These are phyloP conservation scores for Pecten maximus DNA, from an alignment of 2,888 invertebrate species.

Conservation along the genomic window DNA sequence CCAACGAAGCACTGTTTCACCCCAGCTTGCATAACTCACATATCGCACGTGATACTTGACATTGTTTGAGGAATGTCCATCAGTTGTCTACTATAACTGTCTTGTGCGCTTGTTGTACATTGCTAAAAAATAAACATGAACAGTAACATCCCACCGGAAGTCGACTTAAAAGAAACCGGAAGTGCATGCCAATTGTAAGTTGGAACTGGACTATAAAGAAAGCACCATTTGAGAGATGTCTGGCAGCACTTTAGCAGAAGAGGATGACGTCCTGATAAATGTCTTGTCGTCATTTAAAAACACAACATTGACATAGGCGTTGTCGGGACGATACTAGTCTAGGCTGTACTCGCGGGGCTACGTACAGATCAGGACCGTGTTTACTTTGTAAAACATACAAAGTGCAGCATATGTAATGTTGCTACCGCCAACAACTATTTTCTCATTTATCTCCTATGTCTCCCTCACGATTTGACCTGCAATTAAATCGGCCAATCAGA, in stretches of 20 bases:
- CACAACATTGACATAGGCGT: slow-evolving; percentile 4
- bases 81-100: not conserved
- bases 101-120: not conserved
- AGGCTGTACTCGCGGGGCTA: not conserved
- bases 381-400: slow-evolving; percentile 1
- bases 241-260: not conserved
- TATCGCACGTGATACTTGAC: not conserved
- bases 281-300: not conserved
- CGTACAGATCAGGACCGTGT: not conserved
- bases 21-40: not conserved
- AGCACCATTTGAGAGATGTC: not conserved
- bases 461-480: slow-evolving; percentile 17
- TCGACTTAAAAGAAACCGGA: not conserved
- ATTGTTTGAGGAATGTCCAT: not conserved
- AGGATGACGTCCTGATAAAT: not conserved
- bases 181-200: not conserved
- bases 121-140: not conserved
- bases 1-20: not conserved
- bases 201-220: not conserved
- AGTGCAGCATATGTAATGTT: slow-evolving; percentile 32
- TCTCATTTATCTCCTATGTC: not conserved
- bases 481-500: slow-evolving; percentile 24
- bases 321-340: not conserved
- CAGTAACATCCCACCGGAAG: not conserved
- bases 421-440: slow-evolving; percentile 4